Base-by-base conservation (phyloP, 2,888 invertebrate species). In the Microchrysa polita region DNA sequence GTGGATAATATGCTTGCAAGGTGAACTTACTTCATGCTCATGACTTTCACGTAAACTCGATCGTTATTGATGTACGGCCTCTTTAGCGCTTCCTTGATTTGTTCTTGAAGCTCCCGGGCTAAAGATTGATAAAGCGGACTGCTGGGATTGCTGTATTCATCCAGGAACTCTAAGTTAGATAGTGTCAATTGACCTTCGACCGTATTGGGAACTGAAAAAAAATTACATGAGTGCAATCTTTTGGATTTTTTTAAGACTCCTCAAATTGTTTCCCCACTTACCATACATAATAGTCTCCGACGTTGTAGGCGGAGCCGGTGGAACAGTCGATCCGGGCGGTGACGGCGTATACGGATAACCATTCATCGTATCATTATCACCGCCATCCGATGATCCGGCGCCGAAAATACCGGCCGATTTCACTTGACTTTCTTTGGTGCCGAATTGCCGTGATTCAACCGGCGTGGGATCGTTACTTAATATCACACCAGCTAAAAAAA, bases 171-270 rank as follows among this genome's bases (percentile, higher is more conserved):
- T 78, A 90, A 86, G 80, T 92, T 90, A 78, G 91, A 90, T 44
- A 93, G 87, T 74, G 84, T 88, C 72, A 93, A 81, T 79, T 89
- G 87, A 1, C 92, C 92, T 82, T 93, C 91, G 57, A 93, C 80
- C 2, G 90, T 90, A 80, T 88, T 86, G 67, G 92, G 91, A 77
- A 93, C 92, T 89, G 85, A 83, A 77, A 27, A 14, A 5, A n/a
- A 76, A 65, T 40, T 73, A 12, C 65, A 67, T 57, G 61, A 65
- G 65, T 48, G 40, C 18, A 67, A 67, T n/a, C n/a, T n/a, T n/a
- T n/a, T n/a, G n/a, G n/a, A 44, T 44, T 63, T 63, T 23, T 22
- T 72, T 42, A 59, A 44, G 16, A 18, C 12, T 9, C 7, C 42
- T 55, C 48, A 55, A 55, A 40, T 40, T 42, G 27, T 12, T 34